These are phyloP conservation scores for Cynodonichthys magdalenae DNA, from an alignment of 2,797 vertebrate species.

Conservation along the genomic window DNA sequence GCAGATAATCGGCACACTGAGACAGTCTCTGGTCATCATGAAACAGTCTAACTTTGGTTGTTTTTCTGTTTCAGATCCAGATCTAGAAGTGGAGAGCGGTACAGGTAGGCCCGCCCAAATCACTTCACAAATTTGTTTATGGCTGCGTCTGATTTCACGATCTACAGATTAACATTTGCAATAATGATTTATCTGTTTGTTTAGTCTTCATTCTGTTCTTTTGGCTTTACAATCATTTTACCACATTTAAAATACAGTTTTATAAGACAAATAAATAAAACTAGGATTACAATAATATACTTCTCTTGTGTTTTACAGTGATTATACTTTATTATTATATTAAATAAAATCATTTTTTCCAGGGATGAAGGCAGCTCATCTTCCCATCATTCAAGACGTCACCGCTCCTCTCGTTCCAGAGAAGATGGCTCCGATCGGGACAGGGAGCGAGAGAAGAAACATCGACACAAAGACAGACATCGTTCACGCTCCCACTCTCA, in stretches of 20 bases:
- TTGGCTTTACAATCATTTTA: too few species aligned
- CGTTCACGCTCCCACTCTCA: slow-evolving; percentile 84
- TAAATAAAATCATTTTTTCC: neutral
- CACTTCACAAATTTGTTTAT: neutral
- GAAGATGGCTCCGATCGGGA: slow-evolving; percentile 76
- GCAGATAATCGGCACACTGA: neutral
- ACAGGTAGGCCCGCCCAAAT: slow-evolving; percentile 68
- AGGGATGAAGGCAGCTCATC: slow-evolving; percentile 84
- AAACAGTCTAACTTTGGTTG: neutral
- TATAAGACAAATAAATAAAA: too few species aligned
- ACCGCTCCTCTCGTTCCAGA: slow-evolving; percentile 77
- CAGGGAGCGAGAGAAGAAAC: slow-evolving; percentile 78
- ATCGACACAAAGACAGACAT: slow-evolving; percentile 83
- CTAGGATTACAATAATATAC: too few species aligned
- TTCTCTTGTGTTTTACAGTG: too few species aligned
- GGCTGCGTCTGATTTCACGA: neutral
- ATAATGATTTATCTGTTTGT: too few species aligned
- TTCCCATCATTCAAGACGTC: slow-evolving; percentile 80
- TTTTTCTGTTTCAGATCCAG: slow-evolving; percentile 69
- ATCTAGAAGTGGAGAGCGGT: slow-evolving; percentile 81
- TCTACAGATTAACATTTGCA: too few species aligned
- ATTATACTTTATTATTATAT: too few species aligned
- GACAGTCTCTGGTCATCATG: neutral
- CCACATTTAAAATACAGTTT: too few species aligned
- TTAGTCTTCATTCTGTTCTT: too few species aligned